Base-by-base conservation (phyloP, 2,888 invertebrate species). In the Amblyteles armatorius region DNA sequence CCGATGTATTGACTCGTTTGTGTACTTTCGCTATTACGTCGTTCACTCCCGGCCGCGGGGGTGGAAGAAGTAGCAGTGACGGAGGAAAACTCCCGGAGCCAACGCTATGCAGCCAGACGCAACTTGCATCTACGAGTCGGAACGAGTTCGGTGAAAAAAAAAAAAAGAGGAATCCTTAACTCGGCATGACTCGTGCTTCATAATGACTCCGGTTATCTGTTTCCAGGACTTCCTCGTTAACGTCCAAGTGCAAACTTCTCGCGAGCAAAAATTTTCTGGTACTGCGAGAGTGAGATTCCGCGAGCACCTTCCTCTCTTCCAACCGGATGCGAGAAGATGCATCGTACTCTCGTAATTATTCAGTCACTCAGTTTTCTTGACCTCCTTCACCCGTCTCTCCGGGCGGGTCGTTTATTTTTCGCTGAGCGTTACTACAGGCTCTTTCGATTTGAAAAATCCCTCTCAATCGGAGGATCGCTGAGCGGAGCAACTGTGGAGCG, bases 321-420 rank as follows among this genome's bases (percentile, higher is more conserved):
- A 19, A 26, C 9, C 26, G 16, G 50, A n/a, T 11, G n/a, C 9
- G 52, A 3, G 29, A 55, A 3, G 33, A 19, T 40, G 1, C 55
- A 22, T 33, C 72, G 36, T 57, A 11, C 22, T 36, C 13, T 57
- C 55, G n/a, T 40, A 26, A 60, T 44, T 40, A 44, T 26, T 13
- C 44, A 73, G 40, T 73, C 57, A 26, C 74, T 33, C 48, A 13
- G 19, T 29, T 63, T 44, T 63, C 29, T 74, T 48, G 63, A 48
- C 74, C 33, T 44, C 29, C 5, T 48, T 9, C 22, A 48, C 40
- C 1, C n/a, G 19, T 26, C 11, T 22, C n/a, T 7, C 22, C 0
- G 22, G 1, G 44, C 26, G 26, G 48, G 11, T 48, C 13, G 22
- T 48, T 74, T 63, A 63, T 48, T 1, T 44, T 74, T 19, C 26